A percentile compares a stretch with the other conserved stretches of the same genome.
phyloP scores from a whole-genome alignment of 1,140 invertebrate species.

The Drosophila bipectinata region DNA sequence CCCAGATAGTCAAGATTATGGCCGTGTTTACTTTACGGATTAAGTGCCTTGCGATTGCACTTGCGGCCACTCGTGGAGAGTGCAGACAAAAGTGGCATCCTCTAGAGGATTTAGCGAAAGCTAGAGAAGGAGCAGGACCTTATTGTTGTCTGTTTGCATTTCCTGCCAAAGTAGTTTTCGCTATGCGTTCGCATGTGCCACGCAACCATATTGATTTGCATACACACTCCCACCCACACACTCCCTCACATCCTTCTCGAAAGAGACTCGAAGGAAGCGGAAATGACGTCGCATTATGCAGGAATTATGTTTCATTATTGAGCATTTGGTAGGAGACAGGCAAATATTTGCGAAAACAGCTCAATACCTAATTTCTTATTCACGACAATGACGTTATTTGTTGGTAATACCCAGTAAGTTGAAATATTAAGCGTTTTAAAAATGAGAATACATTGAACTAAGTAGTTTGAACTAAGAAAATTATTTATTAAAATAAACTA shows the following conservation, averaged over 20 bases:
- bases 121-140: constrained; percentile 5
- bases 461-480: too few relatives aligned
- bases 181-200: constrained; percentile 57
- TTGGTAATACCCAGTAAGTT: neutral
- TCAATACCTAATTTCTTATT: neutral
- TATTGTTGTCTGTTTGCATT: constrained; percentile 44
- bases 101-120: neutral
- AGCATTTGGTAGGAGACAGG: constrained; percentile 3
- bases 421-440: too few relatives aligned
- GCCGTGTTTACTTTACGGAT: constrained; percentile 60
- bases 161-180: constrained; percentile 49
- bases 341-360: constrained; percentile 13
- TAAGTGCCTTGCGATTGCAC: constrained; percentile 70
- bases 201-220: constrained; percentile 41
- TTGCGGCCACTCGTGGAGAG: constrained; percentile 44
- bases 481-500: too few relatives aligned
- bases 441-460: too few relatives aligned
- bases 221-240: constrained; percentile 16
- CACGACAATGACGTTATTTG: neutral
- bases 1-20: constrained; percentile 63
- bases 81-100: constrained; percentile 41
- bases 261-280: constrained; percentile 24
- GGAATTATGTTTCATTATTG: constrained; percentile 20
- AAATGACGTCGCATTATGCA: constrained; percentile 16
- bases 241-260: constrained; percentile 10